A percentile compares a stretch with the other conserved stretches of the same genome.
Evolutionary conservation across 2,797 vertebrate genomes (phyloP).

Genomic region (Alca torda): DNA sequence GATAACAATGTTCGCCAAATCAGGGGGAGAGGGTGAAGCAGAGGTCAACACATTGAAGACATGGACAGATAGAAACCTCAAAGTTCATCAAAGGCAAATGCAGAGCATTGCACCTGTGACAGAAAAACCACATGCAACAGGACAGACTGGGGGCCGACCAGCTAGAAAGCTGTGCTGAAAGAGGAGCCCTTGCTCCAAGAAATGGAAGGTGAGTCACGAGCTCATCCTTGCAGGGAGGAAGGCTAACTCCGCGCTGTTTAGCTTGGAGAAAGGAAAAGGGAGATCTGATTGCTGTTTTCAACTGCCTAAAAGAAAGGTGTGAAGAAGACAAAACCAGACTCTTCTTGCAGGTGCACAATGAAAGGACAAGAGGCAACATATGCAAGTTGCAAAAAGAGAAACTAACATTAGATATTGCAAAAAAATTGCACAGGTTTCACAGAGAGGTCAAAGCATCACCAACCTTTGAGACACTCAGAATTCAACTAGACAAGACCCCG

Average conservation of each 20-base stretch:
- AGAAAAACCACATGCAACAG: background rate
- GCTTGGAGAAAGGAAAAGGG: background rate
- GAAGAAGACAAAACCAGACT: background rate
- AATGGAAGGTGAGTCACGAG: background rate
- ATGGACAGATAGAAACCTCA: background rate
- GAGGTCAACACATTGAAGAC: rapidly evolving
- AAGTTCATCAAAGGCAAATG: background rate
- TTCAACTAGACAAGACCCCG: background rate
- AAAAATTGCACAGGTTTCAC: background rate
- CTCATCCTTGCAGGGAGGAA: background rate
- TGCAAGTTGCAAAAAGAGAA: background rate
- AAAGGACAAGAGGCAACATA: background rate
- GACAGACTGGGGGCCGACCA: background rate
- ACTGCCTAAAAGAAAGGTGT: background rate
- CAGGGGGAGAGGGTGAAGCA: background rate
- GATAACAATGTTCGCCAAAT: background rate
- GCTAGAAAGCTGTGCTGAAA: background rate
- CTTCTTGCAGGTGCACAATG: background rate
- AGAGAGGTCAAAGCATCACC: background rate
- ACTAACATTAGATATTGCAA: background rate
- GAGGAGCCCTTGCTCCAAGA: background rate
- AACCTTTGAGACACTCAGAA: background rate
- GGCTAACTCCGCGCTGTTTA: background rate
- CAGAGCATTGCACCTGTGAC: background rate
- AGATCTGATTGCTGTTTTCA: background rate